Percentiles rank a stretch among this genome's conserved stretches.
Evolutionary conservation across 2,797 vertebrate genomes (phyloP).

Genomic region (Myiothlypis chrysogaster): DNA sequence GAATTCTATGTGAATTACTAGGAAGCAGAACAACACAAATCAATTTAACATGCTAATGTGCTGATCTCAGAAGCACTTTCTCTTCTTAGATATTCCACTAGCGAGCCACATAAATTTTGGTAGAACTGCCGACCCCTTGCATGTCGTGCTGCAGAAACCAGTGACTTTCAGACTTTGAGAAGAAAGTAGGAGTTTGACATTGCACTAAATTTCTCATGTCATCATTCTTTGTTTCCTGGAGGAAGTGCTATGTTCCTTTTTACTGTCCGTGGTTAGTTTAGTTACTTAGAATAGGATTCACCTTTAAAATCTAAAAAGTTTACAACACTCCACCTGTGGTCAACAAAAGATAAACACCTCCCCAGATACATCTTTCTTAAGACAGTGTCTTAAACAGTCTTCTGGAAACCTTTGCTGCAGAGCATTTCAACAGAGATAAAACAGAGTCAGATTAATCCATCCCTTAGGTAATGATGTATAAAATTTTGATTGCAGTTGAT

Average conservation of each 20-base stretch:
- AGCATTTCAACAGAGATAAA: not conserved
- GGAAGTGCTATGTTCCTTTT: not conserved
- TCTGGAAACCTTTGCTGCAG: not conserved
- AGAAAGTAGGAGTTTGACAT: not conserved
- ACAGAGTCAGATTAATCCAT: not conserved
- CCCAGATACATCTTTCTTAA: not conserved
- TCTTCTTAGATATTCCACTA: not conserved
- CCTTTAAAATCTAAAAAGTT: not conserved
- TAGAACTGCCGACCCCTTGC: not conserved
- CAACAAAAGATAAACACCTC: not conserved
- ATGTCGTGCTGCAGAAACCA: not conserved
- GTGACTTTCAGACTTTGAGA: not conserved
- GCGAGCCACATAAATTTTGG: not conserved
- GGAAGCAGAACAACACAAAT: not conserved
- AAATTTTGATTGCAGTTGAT: not conserved
- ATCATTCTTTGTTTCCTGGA: not conserved
- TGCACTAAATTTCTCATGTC: not conserved
- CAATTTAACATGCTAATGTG: accelerated
- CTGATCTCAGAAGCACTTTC: not conserved
- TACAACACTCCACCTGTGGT: not conserved
- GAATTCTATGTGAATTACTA: not conserved
- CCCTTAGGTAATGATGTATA: not conserved
- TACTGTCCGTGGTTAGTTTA: not conserved
- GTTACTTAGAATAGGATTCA: not conserved
- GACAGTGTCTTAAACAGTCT: not conserved